These are phyloP conservation scores for Pocillopora meandrina DNA, from an alignment of 92 coral and sea anemone genomes.

Conservation along the genomic window DNA sequence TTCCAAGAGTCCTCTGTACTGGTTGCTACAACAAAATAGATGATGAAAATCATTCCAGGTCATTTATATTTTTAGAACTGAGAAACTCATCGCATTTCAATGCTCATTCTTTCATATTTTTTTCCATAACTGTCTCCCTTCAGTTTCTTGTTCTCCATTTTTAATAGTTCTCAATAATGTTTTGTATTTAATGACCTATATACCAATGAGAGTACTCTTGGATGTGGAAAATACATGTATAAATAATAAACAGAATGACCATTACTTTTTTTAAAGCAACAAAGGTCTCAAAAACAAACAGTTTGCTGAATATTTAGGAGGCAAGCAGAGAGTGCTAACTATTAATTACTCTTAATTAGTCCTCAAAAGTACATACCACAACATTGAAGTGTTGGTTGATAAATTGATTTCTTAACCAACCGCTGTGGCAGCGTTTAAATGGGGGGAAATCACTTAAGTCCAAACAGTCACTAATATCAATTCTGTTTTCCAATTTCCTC, in stretches of 20 bases:
- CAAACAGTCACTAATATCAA: constrained; percentile 16
- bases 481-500: neutral
- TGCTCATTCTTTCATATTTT: no score
- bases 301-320: no score
- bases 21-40: neutral
- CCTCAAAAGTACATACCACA: constrained; percentile 18
- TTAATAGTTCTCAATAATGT: neutral
- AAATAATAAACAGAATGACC: no score
- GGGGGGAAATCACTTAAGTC: constrained; percentile 8
- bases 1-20: neutral
- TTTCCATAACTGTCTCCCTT: neutral
- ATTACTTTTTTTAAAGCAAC: no score
- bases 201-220: no score
- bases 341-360: neutral
- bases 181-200: no score
- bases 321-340: neutral
- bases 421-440: constrained; percentile 14
- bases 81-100: no score
- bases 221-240: no score
- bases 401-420: constrained; percentile 11
- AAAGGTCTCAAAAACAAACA: no score
- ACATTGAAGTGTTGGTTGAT: constrained; percentile 19
- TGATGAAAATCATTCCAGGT: neutral
- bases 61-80: no score
- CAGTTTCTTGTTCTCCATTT: neutral